Conservation (phyloP, 2,888 invertebrate genomes). For the Dasypogon diadema region DNA sequence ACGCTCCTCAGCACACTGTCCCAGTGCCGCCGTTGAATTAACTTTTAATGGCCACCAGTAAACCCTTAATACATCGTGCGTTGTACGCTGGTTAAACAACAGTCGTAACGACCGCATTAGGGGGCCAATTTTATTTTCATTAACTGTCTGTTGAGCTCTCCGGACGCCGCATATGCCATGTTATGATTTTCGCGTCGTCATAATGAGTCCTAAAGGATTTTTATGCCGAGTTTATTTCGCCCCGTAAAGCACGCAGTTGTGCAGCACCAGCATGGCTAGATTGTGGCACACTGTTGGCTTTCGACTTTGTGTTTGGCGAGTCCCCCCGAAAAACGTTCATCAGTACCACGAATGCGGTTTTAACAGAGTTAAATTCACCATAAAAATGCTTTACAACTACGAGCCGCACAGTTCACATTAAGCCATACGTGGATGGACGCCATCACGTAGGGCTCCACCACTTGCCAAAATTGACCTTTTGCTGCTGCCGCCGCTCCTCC, state of each 20-base stretch:
- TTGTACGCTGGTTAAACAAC: neutral
- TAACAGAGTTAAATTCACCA: conserved; percentile 10
- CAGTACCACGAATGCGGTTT: conserved; percentile 6
- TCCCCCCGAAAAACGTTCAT: neutral
- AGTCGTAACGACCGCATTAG: neutral
- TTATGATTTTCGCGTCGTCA: neutral
- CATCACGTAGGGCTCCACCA: neutral
- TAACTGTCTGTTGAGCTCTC: conserved; percentile 12
- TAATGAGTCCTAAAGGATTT: neutral
- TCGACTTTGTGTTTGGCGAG: neutral
- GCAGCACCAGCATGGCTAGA: no score
- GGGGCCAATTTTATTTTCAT: conserved; percentile 29
- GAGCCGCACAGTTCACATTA: neutral
- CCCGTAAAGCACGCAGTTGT: conserved; percentile 1
- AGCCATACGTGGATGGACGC: neutral
- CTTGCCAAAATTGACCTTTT: neutral
- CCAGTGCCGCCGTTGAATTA: conserved; percentile 11
- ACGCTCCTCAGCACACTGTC: conserved; percentile 4
- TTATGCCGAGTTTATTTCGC: conserved; percentile 18
- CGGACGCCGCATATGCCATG: neutral
- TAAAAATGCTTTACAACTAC: conserved; percentile 12
- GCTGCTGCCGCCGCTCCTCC: neutral
- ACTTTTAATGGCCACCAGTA: conserved; percentile 28
- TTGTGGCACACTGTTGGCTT: conserved; percentile 8
- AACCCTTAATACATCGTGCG: conserved; percentile 8